Evolutionary conservation across 2,797 vertebrate genomes (phyloP), one percentile per base, ranked within the genome.

Genomic region (Hafferia zeledoni): DNA sequence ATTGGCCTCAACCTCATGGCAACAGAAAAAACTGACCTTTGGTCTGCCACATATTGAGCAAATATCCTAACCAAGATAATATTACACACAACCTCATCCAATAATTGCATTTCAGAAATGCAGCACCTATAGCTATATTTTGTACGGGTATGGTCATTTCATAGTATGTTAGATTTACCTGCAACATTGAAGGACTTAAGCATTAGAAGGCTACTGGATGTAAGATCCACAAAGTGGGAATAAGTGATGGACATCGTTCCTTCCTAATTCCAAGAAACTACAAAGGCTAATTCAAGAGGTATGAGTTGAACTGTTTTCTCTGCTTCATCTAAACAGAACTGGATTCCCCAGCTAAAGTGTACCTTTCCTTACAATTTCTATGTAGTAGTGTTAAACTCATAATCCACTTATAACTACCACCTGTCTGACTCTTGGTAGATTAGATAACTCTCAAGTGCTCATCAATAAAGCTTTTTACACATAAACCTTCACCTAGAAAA

Each of bases 1-100:
- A 69, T 15, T 43, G 27, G 31, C 31, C 63, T 75, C 47, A 56
- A 37, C 14, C 27, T 61, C 43, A 43, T 37, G 0, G 0, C 10
- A 55, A 55, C 9, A 56, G 47, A 57, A 82, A 55, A 75, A 75
- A 14, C 11, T 31, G 23, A 89, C 11, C 18, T 80, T 83, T 37
- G 3, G 20, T 44, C 50, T 79, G 33, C 50, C 24, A 28, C 30
- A 65, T 24, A 33, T 3, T 17, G 41, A 77, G 18, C 31, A 70
- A 65, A 56, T 53, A 68, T 6, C 9, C 47, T 64, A 59, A 77
- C 22, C 31, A 81, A 59, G 49, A 71, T 5, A 30, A 59, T 49
- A 30, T 25, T 43, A 53, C 25, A 64, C 16, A 39, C 12, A 71
- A 59, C 5, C 4, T 78, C 39, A 83, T 52, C 43, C 30, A 47